Base-by-base conservation (phyloP, 2,888 invertebrate genomes). In the Ophion costatus region DNA sequence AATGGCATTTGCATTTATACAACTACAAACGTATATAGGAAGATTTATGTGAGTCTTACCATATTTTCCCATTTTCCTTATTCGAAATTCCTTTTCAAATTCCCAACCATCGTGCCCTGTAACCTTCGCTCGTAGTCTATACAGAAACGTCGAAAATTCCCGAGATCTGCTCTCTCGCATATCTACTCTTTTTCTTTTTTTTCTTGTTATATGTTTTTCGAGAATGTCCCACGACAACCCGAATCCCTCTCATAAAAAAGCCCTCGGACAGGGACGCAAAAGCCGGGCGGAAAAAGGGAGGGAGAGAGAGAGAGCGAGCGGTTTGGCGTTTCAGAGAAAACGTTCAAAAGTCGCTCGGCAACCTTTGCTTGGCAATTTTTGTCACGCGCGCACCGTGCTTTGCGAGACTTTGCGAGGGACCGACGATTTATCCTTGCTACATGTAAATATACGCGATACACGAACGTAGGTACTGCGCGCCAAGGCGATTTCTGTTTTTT, bases 381-480 rank as follows among this genome's bases (percentile, higher is more conserved):
- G 80, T 80, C 80, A 80, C 80, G 80, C 73, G 24, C 57, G 57
- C 67, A 51, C 51, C 24, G 17, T 42, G 42, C 66, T 80, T 74
- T 67, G 29, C 73, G 66, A 14, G 51, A 51, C 51, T 29, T 45
- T 4, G 51, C 51, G 51, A 51, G 51, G 14, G 14, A 51, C 51
- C 51, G 66, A 29, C 57, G 33, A 7, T 59, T 74, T 74, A 29
- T 80, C 14, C 66, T 10, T 22, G 14, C 22, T 63, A 51, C 45
- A 14, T 63, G 33, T 42, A 56, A 20, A 51, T 61, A 45, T 29
- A n/a, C 45, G 64, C 29, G 9, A 10, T 29, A 51, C 14, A 51
- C 51, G 51, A 51, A 51, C 4, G 17, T 5, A 51, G 51, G 5
- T 51, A 17, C 51, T 14, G 17, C 51, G 51, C 17, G 14, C 51